A percentile compares a stretch with the other conserved stretches of the same genome.
These are phyloP conservation scores for Karalla daura DNA, from an alignment of 2,797 vertebrate species.

Conservation along the genomic window DNA sequence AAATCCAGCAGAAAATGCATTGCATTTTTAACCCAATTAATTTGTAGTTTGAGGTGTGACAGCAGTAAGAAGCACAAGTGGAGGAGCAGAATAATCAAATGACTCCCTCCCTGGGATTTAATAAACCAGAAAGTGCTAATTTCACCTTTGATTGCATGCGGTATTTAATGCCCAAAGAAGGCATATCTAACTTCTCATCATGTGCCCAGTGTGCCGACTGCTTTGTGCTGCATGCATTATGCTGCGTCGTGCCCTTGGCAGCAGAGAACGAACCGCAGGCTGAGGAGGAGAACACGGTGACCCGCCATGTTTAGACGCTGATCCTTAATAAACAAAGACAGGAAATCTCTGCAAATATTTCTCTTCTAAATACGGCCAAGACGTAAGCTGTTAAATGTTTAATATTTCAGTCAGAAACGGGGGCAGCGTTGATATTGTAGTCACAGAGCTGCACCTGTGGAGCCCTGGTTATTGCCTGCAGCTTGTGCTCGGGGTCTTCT, in stretches of 20 bases:
- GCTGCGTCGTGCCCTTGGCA: conserved; percentile 25
- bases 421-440: conserved; percentile 10
- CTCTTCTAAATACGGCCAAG: conserved; percentile 14
- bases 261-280: conserved; percentile 33
- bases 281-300: conserved; percentile 21
- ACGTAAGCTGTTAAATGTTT: conserved; percentile 17
- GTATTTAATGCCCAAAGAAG: conserved; percentile 73
- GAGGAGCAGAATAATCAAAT: conserved; percentile 73
- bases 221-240: conserved; percentile 36
- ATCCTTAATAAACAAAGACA: conserved; percentile 46
- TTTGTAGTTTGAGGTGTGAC: conserved; percentile 78
- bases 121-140: conserved; percentile 78
- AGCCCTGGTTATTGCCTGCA: neutral
- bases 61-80: conserved; percentile 62
- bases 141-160: conserved; percentile 77
- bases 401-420: conserved; percentile 25
- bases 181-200: conserved; percentile 65
- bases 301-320: conserved; percentile 34
- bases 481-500: neutral
- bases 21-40: conserved; percentile 70
- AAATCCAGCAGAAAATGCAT: conserved; percentile 45
- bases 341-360: conserved; percentile 33
- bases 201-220: conserved; percentile 50
- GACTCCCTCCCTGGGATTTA: conserved; percentile 70
- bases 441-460: conserved; percentile 18